Base-by-base conservation (phyloP, 2,888 invertebrate species). In the Leptogaster cylindrica region DNA sequence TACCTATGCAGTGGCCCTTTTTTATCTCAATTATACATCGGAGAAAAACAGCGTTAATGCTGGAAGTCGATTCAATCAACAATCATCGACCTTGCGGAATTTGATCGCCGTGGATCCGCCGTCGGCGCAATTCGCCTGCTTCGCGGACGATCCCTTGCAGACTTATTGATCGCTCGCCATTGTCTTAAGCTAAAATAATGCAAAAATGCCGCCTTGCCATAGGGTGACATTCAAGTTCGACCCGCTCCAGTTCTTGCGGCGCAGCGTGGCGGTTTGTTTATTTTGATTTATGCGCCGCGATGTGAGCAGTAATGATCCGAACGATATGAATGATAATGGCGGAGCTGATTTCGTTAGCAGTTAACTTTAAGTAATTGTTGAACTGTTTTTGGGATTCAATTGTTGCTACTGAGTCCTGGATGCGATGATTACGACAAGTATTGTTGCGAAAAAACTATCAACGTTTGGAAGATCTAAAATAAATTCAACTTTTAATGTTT, bases 21-120 rank as follows among this genome's bases (percentile, higher is more conserved):
- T 73, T 73, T 73, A 73, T 73, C 73, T 71, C 72, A 73, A 73
- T 73, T 73, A 73, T 72, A 71, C 69, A 72, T 72, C 73, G 69
- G 20, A 52, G 65, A 64, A 69, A 69, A 69, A 67, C 55, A 67
- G 69, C 69, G 69, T 67, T 69, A 69, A 69, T 69, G 65, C 64
- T 67, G 65, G 55, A 69, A 69, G 69, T 66, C 69, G 69, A 58
- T 64, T 69, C 67, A 69, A 69, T 68, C 68, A 68, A 68, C 66
- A 68, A 66, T 58, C 69, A 69, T 66, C 73, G 73, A 73, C 73
- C 73, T 73, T 73, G 73, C 70, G 74, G 74, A 74, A 74, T 74
- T 73, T 68, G 65, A 68, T 73, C 71, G 70, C 63, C 70, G 67
- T 66, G 68, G 68, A 68, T 61, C 52, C 63, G 67, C 3, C 4